Percentiles rank a stretch among this genome's conserved stretches.
phyloP scores from a whole-genome alignment of 2,113 vertebrate species.

The Hydrolagus affinis region DNA sequence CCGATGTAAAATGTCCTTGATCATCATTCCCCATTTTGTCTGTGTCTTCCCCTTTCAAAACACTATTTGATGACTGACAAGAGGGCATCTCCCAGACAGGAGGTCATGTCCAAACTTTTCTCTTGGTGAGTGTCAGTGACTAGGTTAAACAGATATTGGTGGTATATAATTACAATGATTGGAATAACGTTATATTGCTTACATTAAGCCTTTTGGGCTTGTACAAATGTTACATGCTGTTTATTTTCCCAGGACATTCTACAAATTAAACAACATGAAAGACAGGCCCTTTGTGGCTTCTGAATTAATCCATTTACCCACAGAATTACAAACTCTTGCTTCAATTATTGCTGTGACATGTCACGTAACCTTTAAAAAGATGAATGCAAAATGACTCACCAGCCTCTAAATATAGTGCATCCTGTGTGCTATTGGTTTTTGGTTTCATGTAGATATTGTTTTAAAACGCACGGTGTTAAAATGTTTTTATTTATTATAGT shows the following conservation, averaged over 20 bases:
- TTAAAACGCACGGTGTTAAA: not conserved
- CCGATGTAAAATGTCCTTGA: not conserved
- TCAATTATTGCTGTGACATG: not conserved
- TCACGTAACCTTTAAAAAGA: slow-evolving; percentile 28
- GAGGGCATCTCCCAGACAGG: not conserved
- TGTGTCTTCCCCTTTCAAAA: not conserved
- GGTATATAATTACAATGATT: not conserved
- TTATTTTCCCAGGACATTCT: slow-evolving; percentile 3
- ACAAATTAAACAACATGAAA: not conserved
- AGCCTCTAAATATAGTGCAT: slow-evolving; percentile 1
- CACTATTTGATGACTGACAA: not conserved
- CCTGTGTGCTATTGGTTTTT: not conserved
- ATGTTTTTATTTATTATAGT: not conserved
- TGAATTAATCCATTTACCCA: slow-evolving; percentile 18
- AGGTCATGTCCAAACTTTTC: not conserved
- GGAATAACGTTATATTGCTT: not conserved
- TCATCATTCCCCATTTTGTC: no score
- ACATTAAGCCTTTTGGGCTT: not conserved
- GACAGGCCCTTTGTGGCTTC: not conserved
- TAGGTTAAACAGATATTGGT: not conserved
- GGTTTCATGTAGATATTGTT: slow-evolving; percentile 7
- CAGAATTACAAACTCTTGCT: not conserved
- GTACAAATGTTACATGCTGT: not conserved
- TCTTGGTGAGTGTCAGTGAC: not conserved
- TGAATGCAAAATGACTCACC: slow-evolving; percentile 25